Evolutionary conservation across 2,888 invertebrate genomes (phyloP).

Genomic region (Diaperis boleti): DNA sequence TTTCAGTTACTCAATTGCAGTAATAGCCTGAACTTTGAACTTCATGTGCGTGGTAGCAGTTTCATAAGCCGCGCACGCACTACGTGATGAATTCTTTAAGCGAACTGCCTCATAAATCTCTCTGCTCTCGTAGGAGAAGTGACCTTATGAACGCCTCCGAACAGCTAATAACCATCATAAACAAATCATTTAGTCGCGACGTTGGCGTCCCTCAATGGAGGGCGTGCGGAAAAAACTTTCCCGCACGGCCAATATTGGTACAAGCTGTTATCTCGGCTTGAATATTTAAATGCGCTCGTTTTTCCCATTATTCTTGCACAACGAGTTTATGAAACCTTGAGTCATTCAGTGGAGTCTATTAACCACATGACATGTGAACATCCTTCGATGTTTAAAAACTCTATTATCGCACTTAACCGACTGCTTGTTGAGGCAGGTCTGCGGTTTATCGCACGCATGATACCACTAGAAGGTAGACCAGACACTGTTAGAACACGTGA

Average conservation of each 20-base stretch:
- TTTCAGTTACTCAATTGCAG: no score
- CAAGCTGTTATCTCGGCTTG: constrained; percentile 15
- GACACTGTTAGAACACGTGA: no score
- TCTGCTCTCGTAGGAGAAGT: constrained; percentile 21
- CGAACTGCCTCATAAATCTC: constrained; percentile 19
- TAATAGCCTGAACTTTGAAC: no score
- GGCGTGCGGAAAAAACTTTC: constrained; percentile 24
- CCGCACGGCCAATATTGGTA: constrained; percentile 39
- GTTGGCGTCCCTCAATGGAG: constrained; percentile 17
- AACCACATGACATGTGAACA: constrained; percentile 48
- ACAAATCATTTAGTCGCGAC: constrained; percentile 23
- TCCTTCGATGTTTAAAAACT: constrained; percentile 50
- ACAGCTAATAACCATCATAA: constrained; percentile 15
- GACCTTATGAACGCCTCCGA: constrained; percentile 27
- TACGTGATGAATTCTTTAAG: constrained; percentile 1
- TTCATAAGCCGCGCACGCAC: constrained; percentile 2
- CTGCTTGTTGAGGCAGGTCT: constrained; percentile 46
- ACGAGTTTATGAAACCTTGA: constrained; percentile 46
- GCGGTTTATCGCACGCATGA: constrained; percentile 39
- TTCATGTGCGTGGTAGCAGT: no score
- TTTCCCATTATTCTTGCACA: constrained; percentile 3
- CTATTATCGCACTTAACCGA: constrained; percentile 44
- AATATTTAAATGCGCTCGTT: neutral
- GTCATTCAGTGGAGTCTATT: constrained; percentile 48
- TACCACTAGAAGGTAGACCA: no score